Conservation (phyloP, 2,113 vertebrate species). For the Struthio camelus region DNA sequence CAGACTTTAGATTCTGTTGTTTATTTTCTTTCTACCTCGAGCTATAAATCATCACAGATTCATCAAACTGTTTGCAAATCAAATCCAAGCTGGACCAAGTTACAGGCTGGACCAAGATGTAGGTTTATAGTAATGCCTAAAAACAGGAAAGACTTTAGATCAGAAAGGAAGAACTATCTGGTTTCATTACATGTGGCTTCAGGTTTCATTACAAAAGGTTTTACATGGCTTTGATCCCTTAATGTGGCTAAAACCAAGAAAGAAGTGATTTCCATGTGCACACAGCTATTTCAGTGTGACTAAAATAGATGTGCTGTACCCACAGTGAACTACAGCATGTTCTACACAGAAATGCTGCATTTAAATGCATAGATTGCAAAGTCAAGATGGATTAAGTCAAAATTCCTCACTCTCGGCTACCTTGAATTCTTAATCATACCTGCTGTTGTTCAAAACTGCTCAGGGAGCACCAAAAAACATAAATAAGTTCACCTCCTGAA, state of each 20-base stretch:
- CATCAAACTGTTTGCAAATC: constrained; percentile 58
- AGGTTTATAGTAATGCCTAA: constrained; percentile 62
- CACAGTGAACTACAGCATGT: background rate
- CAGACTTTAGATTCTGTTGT: constrained; percentile 8
- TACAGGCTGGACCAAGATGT: constrained; percentile 37
- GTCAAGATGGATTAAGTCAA: constrained; percentile 21
- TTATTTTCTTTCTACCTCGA: constrained; percentile 52
- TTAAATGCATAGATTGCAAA: constrained; percentile 11
- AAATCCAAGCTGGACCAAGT: constrained; percentile 51
- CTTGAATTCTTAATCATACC: constrained; percentile 23
- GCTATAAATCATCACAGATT: constrained; percentile 49
- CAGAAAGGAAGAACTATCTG: constrained; percentile 61
- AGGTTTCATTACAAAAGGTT: constrained; percentile 59
- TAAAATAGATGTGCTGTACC: background rate
- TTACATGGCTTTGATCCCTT: constrained; percentile 57
- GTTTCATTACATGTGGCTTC: constrained; percentile 66
- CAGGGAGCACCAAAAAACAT: background rate
- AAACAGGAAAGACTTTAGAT: constrained; percentile 66
- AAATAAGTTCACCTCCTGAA: background rate
- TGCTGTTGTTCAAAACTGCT: constrained; percentile 12
- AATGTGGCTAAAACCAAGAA: constrained; percentile 33
- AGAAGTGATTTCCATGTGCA: background rate
- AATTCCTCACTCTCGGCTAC: background rate
- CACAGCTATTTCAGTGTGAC: background rate
- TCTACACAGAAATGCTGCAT: background rate